Evolutionary conservation across 2,888 invertebrate species (phyloP), one percentile per base, ranked within the genome.

Genomic region (Drosophila sordidula): DNA sequence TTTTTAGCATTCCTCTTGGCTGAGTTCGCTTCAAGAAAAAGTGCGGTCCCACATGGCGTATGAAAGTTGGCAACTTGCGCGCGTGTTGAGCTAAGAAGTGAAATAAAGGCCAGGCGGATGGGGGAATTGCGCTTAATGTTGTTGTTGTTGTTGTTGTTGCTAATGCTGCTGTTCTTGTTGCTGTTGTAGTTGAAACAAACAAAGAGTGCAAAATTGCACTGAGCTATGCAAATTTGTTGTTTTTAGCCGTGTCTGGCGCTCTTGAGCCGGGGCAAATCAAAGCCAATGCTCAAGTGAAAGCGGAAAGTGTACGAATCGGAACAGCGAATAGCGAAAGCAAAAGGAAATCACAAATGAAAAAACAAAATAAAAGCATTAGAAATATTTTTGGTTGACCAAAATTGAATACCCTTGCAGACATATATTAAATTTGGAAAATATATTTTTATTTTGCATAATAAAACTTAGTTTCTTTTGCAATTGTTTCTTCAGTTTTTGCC

Each of bases 21-120:
- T 41, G 59, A 55, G 34, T 52, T 57, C 36, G 18, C 44, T 18
- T 29, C 1, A 38, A 38, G 26, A 46, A 67, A 80, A 82, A 79
- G 70, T 67, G 75, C 80, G 88, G 88, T 88, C 87, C 84, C 88
- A 84, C 83, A 88, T 83, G 83, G 87, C 78, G 65, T 78, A 84
- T 88, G 86, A 84, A 84, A 88, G 80, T 86, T 80, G 62, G 49
- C 62, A 83, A 78, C 66, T 77, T 77, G 62, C 47, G 63, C 83
- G 68, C 57, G 62, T 50, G 47, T 58, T 57, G 68, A 52, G 62
- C 47, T 61, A 61, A 58, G 66, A 69, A 55, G 46, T 67, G 44
- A 56, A 78, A 57, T 67, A 69, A 69, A 65, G 58, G 58, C 46
- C 58, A 67, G 49, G 50, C 51, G 50, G 58, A 29, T 62, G 36